phyloP scores from a whole-genome alignment of 2,113 vertebrate species.

The Labeo catla region DNA sequence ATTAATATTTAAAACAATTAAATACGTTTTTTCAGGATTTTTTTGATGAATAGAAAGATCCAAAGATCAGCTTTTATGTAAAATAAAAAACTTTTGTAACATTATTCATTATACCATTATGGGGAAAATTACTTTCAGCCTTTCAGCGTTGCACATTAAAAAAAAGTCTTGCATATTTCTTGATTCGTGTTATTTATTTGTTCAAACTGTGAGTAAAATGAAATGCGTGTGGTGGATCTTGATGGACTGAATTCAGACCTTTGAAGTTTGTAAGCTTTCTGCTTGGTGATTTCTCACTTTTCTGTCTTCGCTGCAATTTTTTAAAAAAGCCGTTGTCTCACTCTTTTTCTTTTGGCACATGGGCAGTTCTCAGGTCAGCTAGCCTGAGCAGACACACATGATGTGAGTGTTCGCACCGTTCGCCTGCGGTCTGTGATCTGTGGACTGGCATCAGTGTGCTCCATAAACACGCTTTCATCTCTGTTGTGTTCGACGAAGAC shows the following conservation, averaged over 20 bases:
- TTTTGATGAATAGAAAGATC: no score
- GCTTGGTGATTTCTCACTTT: slow-evolving; percentile 94
- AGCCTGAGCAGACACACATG: slow-evolving; percentile 99
- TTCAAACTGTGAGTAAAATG: slow-evolving; percentile 54
- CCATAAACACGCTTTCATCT: slow-evolving; percentile 42
- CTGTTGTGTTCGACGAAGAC: slow-evolving; percentile 12
- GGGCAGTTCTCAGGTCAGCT: slow-evolving; percentile 99
- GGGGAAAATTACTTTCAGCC: not conserved
- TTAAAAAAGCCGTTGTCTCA: slow-evolving; percentile 73
- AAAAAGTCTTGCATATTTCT: not conserved
- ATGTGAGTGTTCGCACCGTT: slow-evolving; percentile 97
- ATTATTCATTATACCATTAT: no score
- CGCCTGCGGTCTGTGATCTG: slow-evolving; percentile 10
- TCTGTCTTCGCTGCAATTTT: slow-evolving; percentile 87
- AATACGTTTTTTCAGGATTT: no score
- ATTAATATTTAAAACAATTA: no score
- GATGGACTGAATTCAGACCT: slow-evolving; percentile 73
- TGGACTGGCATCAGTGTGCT: slow-evolving; percentile 15
- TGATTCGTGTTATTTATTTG: not conserved
- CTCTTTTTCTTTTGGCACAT: slow-evolving; percentile 87
- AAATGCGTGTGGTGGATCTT: slow-evolving; percentile 48
- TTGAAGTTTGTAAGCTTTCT: slow-evolving; percentile 77
- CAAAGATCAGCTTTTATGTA: no score
- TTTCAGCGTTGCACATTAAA: not conserved
- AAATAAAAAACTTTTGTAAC: no score